A percentile compares a stretch with the other conserved stretches of the same genome.
phyloP scores from a whole-genome alignment of 2,888 invertebrate genomes.

The Siphlonurus alternatus region DNA sequence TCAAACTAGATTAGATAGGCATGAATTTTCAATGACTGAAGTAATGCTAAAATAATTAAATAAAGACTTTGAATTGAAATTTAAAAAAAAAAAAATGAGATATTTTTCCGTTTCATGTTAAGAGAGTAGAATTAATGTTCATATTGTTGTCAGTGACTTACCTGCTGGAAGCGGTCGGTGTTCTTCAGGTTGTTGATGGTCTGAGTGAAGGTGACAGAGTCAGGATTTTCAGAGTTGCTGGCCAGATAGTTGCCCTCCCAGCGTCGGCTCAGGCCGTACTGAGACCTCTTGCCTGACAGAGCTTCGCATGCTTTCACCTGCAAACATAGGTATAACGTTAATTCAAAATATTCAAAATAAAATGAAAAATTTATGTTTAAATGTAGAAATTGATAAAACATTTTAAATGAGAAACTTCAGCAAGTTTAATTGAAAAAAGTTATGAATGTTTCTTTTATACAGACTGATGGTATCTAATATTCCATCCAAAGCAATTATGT shows the following conservation, averaged over 20 bases:
- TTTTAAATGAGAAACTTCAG: constrained; percentile 2
- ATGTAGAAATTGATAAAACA: neutral
- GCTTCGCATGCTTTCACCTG: constrained; percentile 54
- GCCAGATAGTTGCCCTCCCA: constrained; percentile 77
- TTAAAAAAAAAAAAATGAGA: neutral
- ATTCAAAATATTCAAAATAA: constrained; percentile 3
- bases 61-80: neutral
- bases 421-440: neutral
- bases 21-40: too few species aligned
- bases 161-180: constrained; percentile 41
- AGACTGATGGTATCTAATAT: too few species aligned
- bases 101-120: too few species aligned
- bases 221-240: constrained; percentile 46
- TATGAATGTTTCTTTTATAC: too few species aligned
- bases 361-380: neutral
- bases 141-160: too few species aligned
- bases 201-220: constrained; percentile 43
- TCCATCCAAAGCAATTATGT: too few species aligned
- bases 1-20: too few species aligned
- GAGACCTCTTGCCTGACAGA: constrained; percentile 42
- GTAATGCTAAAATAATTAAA: too few species aligned
- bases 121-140: too few species aligned
- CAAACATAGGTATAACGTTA: too few species aligned
- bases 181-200: constrained; percentile 50
- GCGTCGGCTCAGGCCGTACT: constrained; percentile 59